Evolutionary conservation across 2,797 vertebrate species (phyloP).

Genomic region (Sebastolobus alascanus): DNA sequence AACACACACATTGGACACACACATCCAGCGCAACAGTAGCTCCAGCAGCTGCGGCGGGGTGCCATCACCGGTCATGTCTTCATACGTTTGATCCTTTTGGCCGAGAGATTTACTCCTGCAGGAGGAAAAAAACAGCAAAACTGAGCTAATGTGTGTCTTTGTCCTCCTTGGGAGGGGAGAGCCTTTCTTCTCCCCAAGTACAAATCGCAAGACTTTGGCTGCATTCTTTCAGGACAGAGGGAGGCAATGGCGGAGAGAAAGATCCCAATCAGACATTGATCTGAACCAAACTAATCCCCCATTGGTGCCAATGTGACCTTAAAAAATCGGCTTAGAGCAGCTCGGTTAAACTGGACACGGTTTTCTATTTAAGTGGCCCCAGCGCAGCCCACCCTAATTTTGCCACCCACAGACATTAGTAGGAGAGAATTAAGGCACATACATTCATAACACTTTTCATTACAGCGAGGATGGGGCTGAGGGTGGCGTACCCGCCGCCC

Average conservation of each 20-base stretch:
- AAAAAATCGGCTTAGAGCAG: conserved; percentile 89
- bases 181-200: conserved; percentile 86
- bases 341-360: conserved; percentile 88
- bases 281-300: conserved; percentile 89
- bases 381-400: conserved; percentile 80
- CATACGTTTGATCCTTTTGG: conserved; percentile 84
- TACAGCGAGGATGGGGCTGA: conserved; percentile 74
- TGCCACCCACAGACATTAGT: conserved; percentile 87
- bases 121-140: conserved; percentile 84
- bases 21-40: conserved; percentile 64
- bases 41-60: conserved; percentile 74
- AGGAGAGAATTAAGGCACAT: conserved; percentile 85
- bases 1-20: conserved; percentile 33
- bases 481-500: conserved; percentile 63
- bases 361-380: conserved; percentile 79
- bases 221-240: conserved; percentile 83
- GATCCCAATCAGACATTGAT: conserved; percentile 88
- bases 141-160: conserved; percentile 89
- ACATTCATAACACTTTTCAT: conserved; percentile 90
- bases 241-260: conserved; percentile 84
- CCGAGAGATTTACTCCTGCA: conserved; percentile 73
- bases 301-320: conserved; percentile 90
- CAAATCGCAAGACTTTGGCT: conserved; percentile 86
- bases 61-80: conserved; percentile 79
- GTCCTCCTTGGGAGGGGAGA: conserved; percentile 81